Evolutionary conservation across 2,888 invertebrate species (phyloP), one percentile per base, ranked within the genome.

Genomic region (Zaprionus bogoriensis): DNA sequence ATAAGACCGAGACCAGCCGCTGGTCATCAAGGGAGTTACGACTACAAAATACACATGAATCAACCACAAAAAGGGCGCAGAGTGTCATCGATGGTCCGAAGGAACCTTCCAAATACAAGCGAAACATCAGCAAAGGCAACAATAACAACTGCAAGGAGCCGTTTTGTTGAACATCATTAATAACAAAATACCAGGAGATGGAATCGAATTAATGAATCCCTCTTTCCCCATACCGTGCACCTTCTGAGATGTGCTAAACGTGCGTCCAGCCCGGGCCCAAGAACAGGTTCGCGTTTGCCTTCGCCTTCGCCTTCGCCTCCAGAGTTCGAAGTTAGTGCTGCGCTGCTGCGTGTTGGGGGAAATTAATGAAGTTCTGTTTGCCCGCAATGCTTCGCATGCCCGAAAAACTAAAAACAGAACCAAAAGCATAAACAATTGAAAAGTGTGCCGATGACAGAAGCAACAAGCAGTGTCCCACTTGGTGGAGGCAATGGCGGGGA

Each of bases 131-230:
- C 30, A 41, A 51, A 72, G 63, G 70, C 60, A 41, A 32, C 22
- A 39, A 58, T 36, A 57, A 47, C 50, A 71, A 48, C 52, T 59
- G 60, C 55, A 67, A 69, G 71, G 71, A 67, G 74, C 69, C 85
- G 85, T 87, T 89, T 88, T 88, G 88, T 84, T 76, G 74, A 85
- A 89, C 89, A 89, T 89, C 89, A 89, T 89, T 89, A 89, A 89
- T 89, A 86, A 89, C 84, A 83, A 76, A 84, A 77, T 77, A 76
- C 81, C 80, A 87, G 83, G 74, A 83, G 72, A 70, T 60, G 65
- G 70, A 58, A 67, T 80, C 87, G 67, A 71, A 71, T 86, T 88
- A 89, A 89, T 88, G 88, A 88, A 81, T 84, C 71, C 77, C 70
- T 62, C 58, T 88, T 88, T 12, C 14, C 32, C 14, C 32, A 32